phyloP scores from a whole-genome alignment of 2,113 vertebrate genomes.

The Leuciscus idus region DNA sequence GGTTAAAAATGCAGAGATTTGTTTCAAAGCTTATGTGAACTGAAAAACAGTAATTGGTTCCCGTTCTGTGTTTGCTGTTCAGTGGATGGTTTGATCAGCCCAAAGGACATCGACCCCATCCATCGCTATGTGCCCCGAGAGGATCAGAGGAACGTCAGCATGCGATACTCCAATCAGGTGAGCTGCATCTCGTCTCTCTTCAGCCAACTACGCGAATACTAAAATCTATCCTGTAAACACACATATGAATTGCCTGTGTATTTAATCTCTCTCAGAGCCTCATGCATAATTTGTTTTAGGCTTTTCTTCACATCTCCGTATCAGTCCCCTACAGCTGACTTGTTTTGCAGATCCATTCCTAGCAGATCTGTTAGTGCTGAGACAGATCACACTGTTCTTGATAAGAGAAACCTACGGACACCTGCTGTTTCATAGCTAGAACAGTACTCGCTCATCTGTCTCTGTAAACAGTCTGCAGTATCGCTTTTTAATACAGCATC shows the following conservation, averaged over 20 bases:
- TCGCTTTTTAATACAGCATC: conserved; percentile 3
- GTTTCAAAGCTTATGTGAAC: not conserved
- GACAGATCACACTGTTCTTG: conserved; percentile 17
- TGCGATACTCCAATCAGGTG: conserved; percentile 98
- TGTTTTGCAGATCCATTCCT: conserved; percentile 26
- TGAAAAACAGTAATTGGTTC: not conserved
- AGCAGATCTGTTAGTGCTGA: conserved; percentile 17
- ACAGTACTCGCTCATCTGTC: conserved; percentile 2
- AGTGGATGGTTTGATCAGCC: conserved; percentile 93
- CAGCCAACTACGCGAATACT: not conserved
- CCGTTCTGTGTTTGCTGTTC: conserved; percentile 51
- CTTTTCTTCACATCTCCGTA: conserved; percentile 1
- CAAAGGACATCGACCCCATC: conserved; percentile 91
- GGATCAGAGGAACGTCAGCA: conserved; percentile 92
- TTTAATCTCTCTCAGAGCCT: conserved; percentile 22
- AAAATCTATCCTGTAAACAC: not conserved
- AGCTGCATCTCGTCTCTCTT: not conserved
- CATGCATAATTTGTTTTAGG: not conserved
- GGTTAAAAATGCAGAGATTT: conserved; percentile 2
- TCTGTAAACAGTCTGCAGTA: not conserved
- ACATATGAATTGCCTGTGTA: not conserved
- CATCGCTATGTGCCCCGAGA: conserved; percentile 84
- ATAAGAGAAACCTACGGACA: not conserved
- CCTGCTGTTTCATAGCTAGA: conserved; percentile 21
- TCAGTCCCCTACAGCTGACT: not conserved